Evolutionary conservation across 1,140 invertebrate genomes (phyloP), one percentile per base, ranked within the genome.

Genomic region (Bombyx mandarina): DNA sequence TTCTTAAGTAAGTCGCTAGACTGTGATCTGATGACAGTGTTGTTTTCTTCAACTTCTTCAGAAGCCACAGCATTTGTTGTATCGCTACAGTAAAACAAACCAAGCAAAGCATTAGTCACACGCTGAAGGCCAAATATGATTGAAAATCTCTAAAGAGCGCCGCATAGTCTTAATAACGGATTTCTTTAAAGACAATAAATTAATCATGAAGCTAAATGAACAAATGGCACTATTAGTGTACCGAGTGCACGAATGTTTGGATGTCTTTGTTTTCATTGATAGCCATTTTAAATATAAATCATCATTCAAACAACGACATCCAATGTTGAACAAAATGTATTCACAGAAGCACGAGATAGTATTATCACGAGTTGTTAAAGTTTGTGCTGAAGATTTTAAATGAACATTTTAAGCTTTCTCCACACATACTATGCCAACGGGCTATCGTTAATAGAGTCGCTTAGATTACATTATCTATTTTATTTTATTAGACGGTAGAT

Each of bases 1-100:
- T 79, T 91, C 91, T 89, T 92, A 89, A 90, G 91, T 77, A 90
- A 89, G 88, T 91, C 93, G 82, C 89, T 94, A 82, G 88, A 94
- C 75, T 90, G 90, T 76, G 91, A 92, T 71, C 93, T 88, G 62
- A 90, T 74, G 55, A 89, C 86, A 54, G 79, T 75, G 52, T 65
- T 88, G 59, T 70, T 75, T 57, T 89, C 80, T 66, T 84, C 79
- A 57, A 88, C 89, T 63, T 91, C 90, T 57, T 89, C 88, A 63
- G 90, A 89, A 67, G 89, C 89, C 62, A 82, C 88, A 63, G 89
- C 89, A 58, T 89, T 90, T 81, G 86, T 69, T 70, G 81, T 78
- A 79, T 91, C 91, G 60, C 91, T 92, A 87, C 70, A 83, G 83
- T 87, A 88, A 74, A 85, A 89, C 85, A 87, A 87, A 89, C 84